A percentile compares a stretch with the other conserved stretches of the same genome.
phyloP scores from a whole-genome alignment of 2,113 vertebrate species.

The Plestiodon gilberti region DNA sequence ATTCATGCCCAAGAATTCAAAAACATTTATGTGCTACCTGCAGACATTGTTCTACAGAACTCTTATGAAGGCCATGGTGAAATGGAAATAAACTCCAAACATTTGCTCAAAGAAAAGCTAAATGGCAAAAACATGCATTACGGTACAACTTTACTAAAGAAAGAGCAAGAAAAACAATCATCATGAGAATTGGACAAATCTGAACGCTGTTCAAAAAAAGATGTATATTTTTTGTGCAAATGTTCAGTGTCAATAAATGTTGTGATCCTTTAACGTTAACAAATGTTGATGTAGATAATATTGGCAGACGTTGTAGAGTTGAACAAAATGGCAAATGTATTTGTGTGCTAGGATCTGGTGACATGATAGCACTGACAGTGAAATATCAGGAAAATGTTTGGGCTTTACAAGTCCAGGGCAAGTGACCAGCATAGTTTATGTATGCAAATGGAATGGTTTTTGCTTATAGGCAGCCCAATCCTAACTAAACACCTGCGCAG shows the following conservation, averaged over 20 bases:
- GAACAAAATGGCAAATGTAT: background rate
- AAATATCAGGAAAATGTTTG: background rate
- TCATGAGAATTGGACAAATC: background rate
- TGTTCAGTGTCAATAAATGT: background rate
- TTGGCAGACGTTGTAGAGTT: background rate
- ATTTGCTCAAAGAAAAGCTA: background rate
- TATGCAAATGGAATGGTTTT: background rate
- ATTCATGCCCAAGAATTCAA: background rate
- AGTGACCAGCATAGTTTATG: background rate
- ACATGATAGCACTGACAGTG: background rate
- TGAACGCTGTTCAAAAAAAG: background rate
- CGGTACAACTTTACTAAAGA: background rate
- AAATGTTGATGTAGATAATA: too few relatives aligned
- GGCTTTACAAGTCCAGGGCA: background rate
- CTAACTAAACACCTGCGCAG: too few relatives aligned
- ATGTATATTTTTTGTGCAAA: background rate
- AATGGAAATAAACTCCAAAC: background rate
- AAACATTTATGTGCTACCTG: background rate
- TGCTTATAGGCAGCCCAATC: too few relatives aligned
- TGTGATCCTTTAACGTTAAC: background rate
- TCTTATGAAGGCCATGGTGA: background rate
- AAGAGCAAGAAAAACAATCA: background rate
- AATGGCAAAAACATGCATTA: background rate
- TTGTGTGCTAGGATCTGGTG: background rate
- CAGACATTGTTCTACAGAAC: background rate